Evolutionary conservation across 2,888 invertebrate species (phyloP).

Genomic region (Marasmarcha lunaedactyla): DNA sequence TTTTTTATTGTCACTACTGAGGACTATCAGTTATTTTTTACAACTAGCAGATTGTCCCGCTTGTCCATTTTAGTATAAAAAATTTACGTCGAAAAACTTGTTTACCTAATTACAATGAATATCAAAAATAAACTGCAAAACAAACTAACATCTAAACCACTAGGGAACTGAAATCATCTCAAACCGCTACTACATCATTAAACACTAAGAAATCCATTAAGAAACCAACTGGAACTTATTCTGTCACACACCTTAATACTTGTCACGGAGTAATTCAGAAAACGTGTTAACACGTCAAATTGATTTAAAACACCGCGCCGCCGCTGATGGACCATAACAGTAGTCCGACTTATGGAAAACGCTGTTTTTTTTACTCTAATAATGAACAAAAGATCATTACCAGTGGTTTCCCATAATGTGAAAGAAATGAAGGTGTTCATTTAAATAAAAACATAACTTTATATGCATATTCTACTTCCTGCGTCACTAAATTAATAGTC

Average conservation of each 20-base stretch:
- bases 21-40: no score
- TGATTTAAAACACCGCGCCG: not conserved
- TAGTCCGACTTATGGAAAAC: not conserved
- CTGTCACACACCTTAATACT: not conserved
- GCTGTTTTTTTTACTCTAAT: not conserved
- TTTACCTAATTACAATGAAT: no score
- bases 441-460: no score
- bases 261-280: not conserved
- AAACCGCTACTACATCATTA: not conserved
- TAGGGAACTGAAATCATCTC: not conserved
- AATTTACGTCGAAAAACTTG: no score
- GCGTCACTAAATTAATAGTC: not conserved
- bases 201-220: no score
- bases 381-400: constrained; percentile 1
- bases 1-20: no score
- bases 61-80: no score
- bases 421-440: not conserved
- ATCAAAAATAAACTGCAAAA: no score
- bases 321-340: not conserved
- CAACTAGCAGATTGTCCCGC: no score
- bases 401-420: constrained; percentile 2
- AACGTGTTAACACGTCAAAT: not conserved
- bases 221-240: not conserved
- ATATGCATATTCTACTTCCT: no score
- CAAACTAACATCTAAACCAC: no score